Base-by-base conservation (phyloP, 2,888 invertebrate genomes). In the Apodemia mormo region DNA sequence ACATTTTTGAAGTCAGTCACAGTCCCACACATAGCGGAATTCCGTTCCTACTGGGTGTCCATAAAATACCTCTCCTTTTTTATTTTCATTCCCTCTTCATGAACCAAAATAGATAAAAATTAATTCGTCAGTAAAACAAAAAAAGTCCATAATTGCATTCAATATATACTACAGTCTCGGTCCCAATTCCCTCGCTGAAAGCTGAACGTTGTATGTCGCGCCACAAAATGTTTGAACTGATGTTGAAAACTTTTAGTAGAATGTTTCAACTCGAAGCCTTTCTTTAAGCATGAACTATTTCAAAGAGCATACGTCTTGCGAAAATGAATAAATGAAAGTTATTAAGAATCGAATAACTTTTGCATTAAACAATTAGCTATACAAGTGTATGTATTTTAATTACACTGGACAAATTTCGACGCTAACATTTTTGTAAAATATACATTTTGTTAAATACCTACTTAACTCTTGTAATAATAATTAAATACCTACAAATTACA, bases 201-300 rank as follows among this genome's bases (percentile, higher is more conserved):
- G 90, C 85, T 81, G 86, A 90, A 86, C 86, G 85, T 74, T 91
- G 90, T 91, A 87, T 83, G 86, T 87, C 85, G 83, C 82, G 79
- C 91, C 90, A 80, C 89, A 90, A 82, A 87, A 85, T 92, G 91
- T 92, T 92, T 92, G 92, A 88, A 89, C 88, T 85, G 88, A 86
- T 87, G 90, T 91, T 91, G 86, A 92, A 88, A 91, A 92, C 89
- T 92, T 92, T 92, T 86, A 91, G 88, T 83, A 80, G 81, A 82
- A 81, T 81, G 80, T 82, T 85, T 84, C 86, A 84, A 85, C 82
- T 81, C 70, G 80, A 83, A 83, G 75, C 83, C 82, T 88, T 89
- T 89, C 88, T 88, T 88, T 80, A 79, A 77, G 67, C 68, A 68
- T 76, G 69, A 74, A 75, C 75, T 72, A 72, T 75, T 74, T 68